Percentiles rank a stretch among this genome's conserved stretches.
These are phyloP conservation scores for Acholoe squamosa DNA, from an alignment of 2,888 invertebrate genomes.

Conservation along the genomic window DNA sequence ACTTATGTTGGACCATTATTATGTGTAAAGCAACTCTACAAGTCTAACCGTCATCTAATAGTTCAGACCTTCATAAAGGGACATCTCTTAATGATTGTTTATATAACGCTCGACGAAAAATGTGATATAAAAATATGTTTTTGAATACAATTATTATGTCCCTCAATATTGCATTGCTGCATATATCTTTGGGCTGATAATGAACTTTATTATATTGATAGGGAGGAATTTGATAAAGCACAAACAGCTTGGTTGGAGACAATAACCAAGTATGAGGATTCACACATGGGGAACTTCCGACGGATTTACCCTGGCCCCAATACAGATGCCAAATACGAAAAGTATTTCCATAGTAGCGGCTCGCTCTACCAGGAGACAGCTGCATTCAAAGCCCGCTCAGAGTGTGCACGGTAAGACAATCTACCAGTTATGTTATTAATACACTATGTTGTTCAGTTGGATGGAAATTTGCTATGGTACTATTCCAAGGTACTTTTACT, in stretches of 20 bases:
- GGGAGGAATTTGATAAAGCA: slow-evolving; percentile 82
- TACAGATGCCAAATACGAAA: slow-evolving; percentile 81
- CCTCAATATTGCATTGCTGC: too few species aligned
- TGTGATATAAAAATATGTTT: too few species aligned
- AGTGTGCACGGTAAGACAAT: slow-evolving; percentile 80
- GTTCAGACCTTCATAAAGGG: too few species aligned
- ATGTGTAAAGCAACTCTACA: too few species aligned
- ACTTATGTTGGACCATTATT: too few species aligned
- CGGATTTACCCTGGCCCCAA: slow-evolving; percentile 81
- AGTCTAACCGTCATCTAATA: too few species aligned
- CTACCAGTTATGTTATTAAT: not conserved
- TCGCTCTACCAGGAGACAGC: slow-evolving; percentile 84
- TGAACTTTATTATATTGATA: slow-evolving; percentile 68
- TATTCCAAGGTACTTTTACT: not conserved
- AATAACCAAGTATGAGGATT: slow-evolving; percentile 81
- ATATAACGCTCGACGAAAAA: too few species aligned
- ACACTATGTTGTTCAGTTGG: not conserved
- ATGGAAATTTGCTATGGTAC: not conserved
- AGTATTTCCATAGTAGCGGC: slow-evolving; percentile 82
- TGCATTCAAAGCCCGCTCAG: slow-evolving; percentile 82
- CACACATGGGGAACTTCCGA: slow-evolving; percentile 83
- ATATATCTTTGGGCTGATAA: too few species aligned
- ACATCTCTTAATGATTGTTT: too few species aligned
- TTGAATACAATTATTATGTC: too few species aligned
- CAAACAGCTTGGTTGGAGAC: slow-evolving; percentile 80